Evolutionary conservation across 2,113 vertebrate species (phyloP).

Genomic region (Oryzias woworae): DNA sequence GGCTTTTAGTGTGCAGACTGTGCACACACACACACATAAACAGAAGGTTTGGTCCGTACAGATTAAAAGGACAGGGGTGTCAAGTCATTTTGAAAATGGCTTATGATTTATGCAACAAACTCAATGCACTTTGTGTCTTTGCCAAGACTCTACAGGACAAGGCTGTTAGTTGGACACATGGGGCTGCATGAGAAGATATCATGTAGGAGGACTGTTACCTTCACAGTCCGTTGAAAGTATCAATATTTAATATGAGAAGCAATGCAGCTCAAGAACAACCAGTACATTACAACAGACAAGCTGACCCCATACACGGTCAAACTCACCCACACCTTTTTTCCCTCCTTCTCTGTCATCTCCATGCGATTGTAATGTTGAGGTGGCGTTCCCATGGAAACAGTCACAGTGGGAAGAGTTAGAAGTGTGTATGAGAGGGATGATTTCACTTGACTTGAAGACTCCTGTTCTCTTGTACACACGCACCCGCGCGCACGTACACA

Average conservation of each 20-base stretch:
- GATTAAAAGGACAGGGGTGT: slow-evolving; percentile 47
- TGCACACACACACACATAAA: slow-evolving; percentile 12
- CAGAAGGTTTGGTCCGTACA: slow-evolving; percentile 26
- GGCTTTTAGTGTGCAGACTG: slow-evolving; percentile 44
- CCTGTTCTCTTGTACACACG: slow-evolving; percentile 42
- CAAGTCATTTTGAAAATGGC: slow-evolving; percentile 68
- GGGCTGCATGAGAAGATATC: slow-evolving; percentile 30
- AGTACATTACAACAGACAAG: slow-evolving; percentile 10
- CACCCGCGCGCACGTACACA: slow-evolving; percentile 9
- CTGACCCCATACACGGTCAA: background rate
- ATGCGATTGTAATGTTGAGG: slow-evolving; percentile 54
- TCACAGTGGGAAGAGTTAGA: slow-evolving; percentile 47
- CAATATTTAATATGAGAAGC: slow-evolving; percentile 55
- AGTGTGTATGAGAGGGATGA: slow-evolving; percentile 46
- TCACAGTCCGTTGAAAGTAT: slow-evolving; percentile 35
- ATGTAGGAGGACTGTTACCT: slow-evolving; percentile 35
- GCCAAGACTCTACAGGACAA: slow-evolving; percentile 46
- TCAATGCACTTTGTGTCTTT: slow-evolving; percentile 45
- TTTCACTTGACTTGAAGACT: slow-evolving; percentile 65
- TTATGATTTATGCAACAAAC: slow-evolving; percentile 67
- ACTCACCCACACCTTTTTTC: slow-evolving; percentile 12
- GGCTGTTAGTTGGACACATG: slow-evolving; percentile 36
- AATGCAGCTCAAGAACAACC: slow-evolving; percentile 12
- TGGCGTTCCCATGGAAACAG: slow-evolving; percentile 75
- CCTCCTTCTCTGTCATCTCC: slow-evolving; percentile 51